phyloP scores from a whole-genome alignment of 2,113 vertebrate genomes.

The Lasiurus borealis region DNA sequence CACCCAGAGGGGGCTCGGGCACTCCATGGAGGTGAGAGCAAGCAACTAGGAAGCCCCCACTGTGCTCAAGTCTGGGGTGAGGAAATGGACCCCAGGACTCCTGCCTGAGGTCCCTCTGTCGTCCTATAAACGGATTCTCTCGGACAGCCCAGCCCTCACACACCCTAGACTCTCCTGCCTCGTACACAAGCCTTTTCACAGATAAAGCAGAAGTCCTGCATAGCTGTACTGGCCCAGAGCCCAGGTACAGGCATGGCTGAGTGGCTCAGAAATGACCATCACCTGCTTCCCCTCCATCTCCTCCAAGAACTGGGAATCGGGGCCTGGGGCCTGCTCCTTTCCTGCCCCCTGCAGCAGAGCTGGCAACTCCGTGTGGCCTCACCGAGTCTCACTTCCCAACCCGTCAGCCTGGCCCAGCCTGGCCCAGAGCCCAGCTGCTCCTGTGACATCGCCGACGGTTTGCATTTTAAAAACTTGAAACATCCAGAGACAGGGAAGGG shows the following conservation, averaged over 20 bases:
- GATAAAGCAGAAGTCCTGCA: neutral
- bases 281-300: neutral
- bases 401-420: neutral
- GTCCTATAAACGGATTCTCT: neutral
- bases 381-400: neutral
- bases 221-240: neutral
- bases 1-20: fast-evolving
- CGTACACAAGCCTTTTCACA: neutral
- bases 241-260: neutral
- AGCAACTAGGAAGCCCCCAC: neutral
- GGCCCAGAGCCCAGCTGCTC: neutral
- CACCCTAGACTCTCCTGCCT: neutral
- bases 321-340: neutral
- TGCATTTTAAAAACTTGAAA: neutral
- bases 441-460: neutral
- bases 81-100: neutral
- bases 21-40: neutral
- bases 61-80: neutral
- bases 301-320: neutral
- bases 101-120: neutral
- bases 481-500: neutral
- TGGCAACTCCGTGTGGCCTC: fast-evolving
- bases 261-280: neutral
- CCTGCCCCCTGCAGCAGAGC: neutral
- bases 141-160: neutral